These are phyloP conservation scores for Chrysolina haemoptera DNA, from an alignment of 2,888 invertebrate genomes.

Conservation along the genomic window DNA sequence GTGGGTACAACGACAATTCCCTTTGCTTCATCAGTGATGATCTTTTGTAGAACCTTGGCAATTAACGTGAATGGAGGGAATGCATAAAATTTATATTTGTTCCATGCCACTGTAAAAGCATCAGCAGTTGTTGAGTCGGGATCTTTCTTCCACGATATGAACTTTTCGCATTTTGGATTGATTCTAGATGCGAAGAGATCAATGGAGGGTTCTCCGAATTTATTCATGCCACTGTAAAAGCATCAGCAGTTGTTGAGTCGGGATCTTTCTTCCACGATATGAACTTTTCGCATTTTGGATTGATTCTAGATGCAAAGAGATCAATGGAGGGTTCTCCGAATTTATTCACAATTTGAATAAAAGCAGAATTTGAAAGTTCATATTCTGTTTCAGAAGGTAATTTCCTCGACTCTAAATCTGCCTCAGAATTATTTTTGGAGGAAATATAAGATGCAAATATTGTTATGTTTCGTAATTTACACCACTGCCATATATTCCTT, in stretches of 20 bases:
- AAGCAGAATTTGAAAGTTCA: conserved; percentile 25
- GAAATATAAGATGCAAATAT: too few relatives aligned
- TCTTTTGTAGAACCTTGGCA: too few relatives aligned
- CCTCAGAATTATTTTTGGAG: too few relatives aligned
- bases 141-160: conserved; percentile 32
- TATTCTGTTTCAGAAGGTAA: conserved; percentile 40
- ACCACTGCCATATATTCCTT: too few relatives aligned
- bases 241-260: conserved; percentile 24
- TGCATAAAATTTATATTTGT: conserved; percentile 24
- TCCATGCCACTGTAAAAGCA: conserved; percentile 30
- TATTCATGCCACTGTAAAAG: conserved; percentile 30
- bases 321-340: conserved; percentile 36
- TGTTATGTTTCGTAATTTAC: too few relatives aligned
- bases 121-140: conserved; percentile 26
- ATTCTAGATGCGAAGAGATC: too few relatives aligned
- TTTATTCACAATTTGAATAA: conserved; percentile 15
- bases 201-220: too few relatives aligned
- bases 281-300: conserved; percentile 33
- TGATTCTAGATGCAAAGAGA: conserved; percentile 26
- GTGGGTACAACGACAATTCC: conserved; percentile 30
- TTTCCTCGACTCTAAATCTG: too few relatives aligned
- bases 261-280: conserved; percentile 34
- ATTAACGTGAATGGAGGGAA: conserved; percentile 28
- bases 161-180: conserved; percentile 31
- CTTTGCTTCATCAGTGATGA: too few relatives aligned